Base-by-base conservation (phyloP, 1,140 invertebrate genomes). In the Marisa cornuarietis region DNA sequence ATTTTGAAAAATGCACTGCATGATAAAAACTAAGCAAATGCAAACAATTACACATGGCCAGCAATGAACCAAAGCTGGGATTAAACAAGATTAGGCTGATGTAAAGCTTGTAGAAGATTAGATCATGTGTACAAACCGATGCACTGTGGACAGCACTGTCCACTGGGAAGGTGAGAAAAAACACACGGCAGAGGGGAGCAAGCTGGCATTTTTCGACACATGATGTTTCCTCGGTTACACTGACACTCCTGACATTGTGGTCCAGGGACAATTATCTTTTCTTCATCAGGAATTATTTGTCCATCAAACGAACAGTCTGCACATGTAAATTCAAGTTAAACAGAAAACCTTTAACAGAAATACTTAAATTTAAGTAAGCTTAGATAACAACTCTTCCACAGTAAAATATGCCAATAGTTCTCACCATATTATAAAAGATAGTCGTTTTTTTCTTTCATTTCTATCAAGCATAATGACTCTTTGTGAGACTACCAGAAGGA, bases 71-170 rank as follows among this genome's bases (percentile, higher is more conserved):
- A 18, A 58, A 58, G 16, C 54, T 58, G 54, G 16, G 16, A 6
- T 58, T 11, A 58, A 68, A 68, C 10, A 11, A 68, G 22, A 68
- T n/a, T 68, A 20, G 18, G 62, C 26, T 68, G 65, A 68, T 24
- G 26, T 13, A 68, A 68, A 18, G 7, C 65, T n/a, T 42, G 31
- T 42, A 68, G 22, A 68, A 31, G 65, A 68, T 24, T 2, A 68
- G 13, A n/a, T 66, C 22, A 51, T 26, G 18, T 16, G 58, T 9
- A 71, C 82, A 81, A 68, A 90, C 89, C 88, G 83, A 84, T 83
- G 85, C 89, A 90, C 24, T 79, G 74, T 22, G 88, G 89, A 83
- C 89, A 90, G 72, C 88, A 89, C 18, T 83, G 77, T 49, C 86
- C 88, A 22, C 79, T 77, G 6, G 73, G 78, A 22, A 81, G 83